Conservation (phyloP, 2,113 vertebrate species). For the Rhabdornis inornatus region DNA sequence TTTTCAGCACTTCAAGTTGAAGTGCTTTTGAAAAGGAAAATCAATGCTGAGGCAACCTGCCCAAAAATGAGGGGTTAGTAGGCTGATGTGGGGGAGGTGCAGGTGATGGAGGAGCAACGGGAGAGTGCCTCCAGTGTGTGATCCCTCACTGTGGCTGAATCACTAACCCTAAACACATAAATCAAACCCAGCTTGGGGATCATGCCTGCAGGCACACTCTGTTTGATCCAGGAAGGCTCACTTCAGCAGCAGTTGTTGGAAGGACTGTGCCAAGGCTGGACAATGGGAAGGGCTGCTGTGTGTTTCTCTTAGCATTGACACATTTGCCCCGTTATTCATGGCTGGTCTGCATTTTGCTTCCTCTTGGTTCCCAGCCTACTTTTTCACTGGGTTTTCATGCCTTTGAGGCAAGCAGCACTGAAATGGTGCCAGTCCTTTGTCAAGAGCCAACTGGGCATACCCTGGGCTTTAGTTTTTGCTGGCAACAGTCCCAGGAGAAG, state of each 20-base stretch:
- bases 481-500: not conserved
- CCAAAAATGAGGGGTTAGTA: not conserved
- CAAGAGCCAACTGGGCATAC: conserved; percentile 19
- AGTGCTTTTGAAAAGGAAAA: not conserved
- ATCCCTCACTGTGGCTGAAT: not conserved
- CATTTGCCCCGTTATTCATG: conserved; percentile 21
- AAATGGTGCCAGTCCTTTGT: conserved; percentile 42
- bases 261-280: not conserved
- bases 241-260: not conserved
- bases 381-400: conserved; percentile 6
- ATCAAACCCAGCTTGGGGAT: not conserved
- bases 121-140: not conserved
- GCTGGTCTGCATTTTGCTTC: conserved; percentile 31
- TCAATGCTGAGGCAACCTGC: not conserved
- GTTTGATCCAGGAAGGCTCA: not conserved
- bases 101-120: not conserved
- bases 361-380: conserved; percentile 21
- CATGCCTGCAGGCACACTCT: not conserved
- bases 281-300: not conserved
- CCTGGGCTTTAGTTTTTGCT: not conserved
- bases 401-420: conserved; percentile 8
- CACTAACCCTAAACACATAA: not conserved
- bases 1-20: not conserved
- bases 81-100: not conserved
- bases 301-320: conserved; percentile 1